Percentiles rank a stretch among this genome's conserved stretches.
Evolutionary conservation across 2,797 vertebrate species (phyloP).

Genomic region (Nasua narica): DNA sequence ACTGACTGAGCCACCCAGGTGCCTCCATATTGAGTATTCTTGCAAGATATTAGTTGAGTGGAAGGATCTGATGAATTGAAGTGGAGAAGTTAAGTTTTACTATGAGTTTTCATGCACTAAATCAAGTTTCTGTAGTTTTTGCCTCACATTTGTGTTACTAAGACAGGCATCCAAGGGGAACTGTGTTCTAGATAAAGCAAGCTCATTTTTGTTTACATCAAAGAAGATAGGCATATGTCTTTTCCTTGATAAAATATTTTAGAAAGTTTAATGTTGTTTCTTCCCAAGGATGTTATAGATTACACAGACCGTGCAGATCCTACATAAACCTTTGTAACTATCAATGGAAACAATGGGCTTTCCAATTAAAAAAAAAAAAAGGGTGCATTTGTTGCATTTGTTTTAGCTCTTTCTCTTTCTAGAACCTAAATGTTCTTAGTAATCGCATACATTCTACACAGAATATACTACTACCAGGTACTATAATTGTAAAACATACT

Average conservation of each 20-base stretch:
- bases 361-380: not conserved
- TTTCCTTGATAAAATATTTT: conserved; percentile 14
- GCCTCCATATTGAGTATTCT: not conserved
- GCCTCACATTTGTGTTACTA: not conserved
- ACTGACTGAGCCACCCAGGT: not conserved
- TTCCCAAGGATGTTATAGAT: not conserved
- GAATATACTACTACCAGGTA: not conserved
- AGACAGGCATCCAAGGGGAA: not conserved
- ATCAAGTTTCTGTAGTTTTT: not conserved
- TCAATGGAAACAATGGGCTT: not conserved
- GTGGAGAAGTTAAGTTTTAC: not conserved
- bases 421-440: not conserved
- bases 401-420: not conserved
- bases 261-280: not conserved
- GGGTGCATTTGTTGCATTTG: not conserved
- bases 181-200: not conserved
- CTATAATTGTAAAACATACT: not conserved
- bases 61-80: conserved; percentile 26
- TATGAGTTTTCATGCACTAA: not conserved
- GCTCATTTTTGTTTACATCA: not conserved
- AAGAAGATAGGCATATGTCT: not conserved
- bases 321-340: not conserved
- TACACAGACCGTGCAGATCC: not conserved
- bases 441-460: not conserved
- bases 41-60: not conserved